Evolutionary conservation across 1,140 invertebrate species (phyloP).

Genomic region (Atta cephalotes): DNA sequence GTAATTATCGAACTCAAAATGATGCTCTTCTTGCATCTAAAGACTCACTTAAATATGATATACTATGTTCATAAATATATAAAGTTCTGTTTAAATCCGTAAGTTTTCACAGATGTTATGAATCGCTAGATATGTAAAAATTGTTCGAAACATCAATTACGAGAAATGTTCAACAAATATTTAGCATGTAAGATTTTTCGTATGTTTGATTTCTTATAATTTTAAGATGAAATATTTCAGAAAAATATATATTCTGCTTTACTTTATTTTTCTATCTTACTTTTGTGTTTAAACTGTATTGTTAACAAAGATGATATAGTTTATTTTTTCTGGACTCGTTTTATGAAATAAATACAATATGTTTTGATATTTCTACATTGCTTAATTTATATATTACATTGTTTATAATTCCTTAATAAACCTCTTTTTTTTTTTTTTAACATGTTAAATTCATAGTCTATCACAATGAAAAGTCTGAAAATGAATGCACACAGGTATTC

Average conservation of each 20-base stretch:
- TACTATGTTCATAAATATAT: neutral
- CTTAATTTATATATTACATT: conserved; percentile 52
- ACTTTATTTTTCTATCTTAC: conserved; percentile 11
- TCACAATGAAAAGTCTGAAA: neutral
- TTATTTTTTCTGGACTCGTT: conserved; percentile 70
- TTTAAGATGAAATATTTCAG: conserved; percentile 34
- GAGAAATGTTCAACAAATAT: conserved; percentile 18
- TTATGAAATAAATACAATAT: conserved; percentile 69
- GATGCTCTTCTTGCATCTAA: neutral
- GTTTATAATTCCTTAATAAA: conserved; percentile 42
- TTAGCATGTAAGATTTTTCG: conserved; percentile 35
- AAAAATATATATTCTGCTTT: conserved; percentile 20
- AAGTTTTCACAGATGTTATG: conserved; percentile 31
- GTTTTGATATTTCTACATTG: conserved; percentile 33
- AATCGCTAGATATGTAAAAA: conserved; percentile 8
- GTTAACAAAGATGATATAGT: conserved; percentile 71
- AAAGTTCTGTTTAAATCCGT: conserved; percentile 32
- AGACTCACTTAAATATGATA: neutral
- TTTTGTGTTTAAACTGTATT: conserved; percentile 45
- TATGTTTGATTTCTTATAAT: conserved; percentile 33
- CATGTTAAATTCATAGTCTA: neutral
- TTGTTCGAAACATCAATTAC: conserved; percentile 8
- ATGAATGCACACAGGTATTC: neutral
- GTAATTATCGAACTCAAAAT: conserved; percentile 4
- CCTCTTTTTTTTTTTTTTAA: conserved; percentile 16